Percentiles rank a stretch among this genome's conserved stretches.
Evolutionary conservation across 1,140 invertebrate genomes (phyloP).

Genomic region (Catajapyx aquilonaris): DNA sequence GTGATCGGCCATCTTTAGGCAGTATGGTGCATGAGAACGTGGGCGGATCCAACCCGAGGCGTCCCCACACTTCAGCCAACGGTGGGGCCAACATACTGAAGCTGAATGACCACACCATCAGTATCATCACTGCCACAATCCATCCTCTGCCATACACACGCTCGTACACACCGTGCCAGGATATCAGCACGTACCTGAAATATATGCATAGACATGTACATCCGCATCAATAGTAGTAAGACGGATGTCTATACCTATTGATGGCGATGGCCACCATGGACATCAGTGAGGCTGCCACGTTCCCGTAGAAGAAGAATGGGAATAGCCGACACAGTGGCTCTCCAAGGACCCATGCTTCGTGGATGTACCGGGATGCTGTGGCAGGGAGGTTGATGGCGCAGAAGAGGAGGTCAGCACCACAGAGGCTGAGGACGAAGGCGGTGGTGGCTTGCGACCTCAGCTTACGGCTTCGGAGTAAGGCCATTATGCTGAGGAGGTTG

Average conservation of each 20-base stretch:
- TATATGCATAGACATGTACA: slow-evolving; percentile 4
- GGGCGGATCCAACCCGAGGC: slow-evolving; percentile 44
- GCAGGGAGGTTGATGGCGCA: slow-evolving; percentile 63
- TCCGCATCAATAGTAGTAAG: background rate
- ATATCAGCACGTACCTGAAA: slow-evolving; percentile 60
- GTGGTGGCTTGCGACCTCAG: slow-evolving; percentile 62
- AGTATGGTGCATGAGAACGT: slow-evolving; percentile 75
- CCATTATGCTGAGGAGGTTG: slow-evolving; percentile 56
- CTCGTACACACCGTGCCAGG: slow-evolving; percentile 47
- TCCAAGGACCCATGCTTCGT: slow-evolving; percentile 62
- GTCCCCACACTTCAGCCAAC: slow-evolving; percentile 57
- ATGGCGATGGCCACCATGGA: slow-evolving; percentile 78
- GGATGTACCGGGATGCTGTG: slow-evolving; percentile 56
- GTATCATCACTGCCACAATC: slow-evolving; percentile 44
- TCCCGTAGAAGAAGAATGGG: slow-evolving; percentile 73
- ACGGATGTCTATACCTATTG: slow-evolving; percentile 56
- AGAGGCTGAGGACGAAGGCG: slow-evolving; percentile 65
- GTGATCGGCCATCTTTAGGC: slow-evolving; percentile 38
- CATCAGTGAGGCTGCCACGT: slow-evolving; percentile 63
- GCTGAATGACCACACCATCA: slow-evolving; percentile 48
- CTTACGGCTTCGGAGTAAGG: slow-evolving; percentile 47
- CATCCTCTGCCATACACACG: slow-evolving; percentile 45
- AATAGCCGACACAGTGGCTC: slow-evolving; percentile 57
- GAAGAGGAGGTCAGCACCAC: slow-evolving; percentile 66
- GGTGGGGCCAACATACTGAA: slow-evolving; percentile 46